Conservation (phyloP, 2,888 invertebrate species). For the Gymnoscelis rufifasciata region DNA sequence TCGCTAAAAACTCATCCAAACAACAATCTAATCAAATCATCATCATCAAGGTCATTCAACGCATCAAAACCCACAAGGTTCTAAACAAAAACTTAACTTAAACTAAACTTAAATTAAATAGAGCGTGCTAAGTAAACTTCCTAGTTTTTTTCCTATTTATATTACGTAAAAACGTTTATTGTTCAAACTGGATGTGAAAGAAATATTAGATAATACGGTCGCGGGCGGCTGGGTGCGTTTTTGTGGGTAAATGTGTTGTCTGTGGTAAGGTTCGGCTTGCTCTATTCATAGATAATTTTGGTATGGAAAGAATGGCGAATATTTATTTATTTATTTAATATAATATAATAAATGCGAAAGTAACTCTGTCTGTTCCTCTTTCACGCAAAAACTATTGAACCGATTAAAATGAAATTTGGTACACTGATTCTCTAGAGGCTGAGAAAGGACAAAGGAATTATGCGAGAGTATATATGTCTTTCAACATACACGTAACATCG, state of each 20-base stretch:
- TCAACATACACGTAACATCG: background rate
- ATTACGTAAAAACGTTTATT: conserved; percentile 8
- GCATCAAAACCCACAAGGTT: conserved; percentile 15
- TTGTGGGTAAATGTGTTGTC: background rate
- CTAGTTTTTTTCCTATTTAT: conserved; percentile 13
- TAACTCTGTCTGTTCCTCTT: too few species aligned
- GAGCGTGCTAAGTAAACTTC: conserved; percentile 19
- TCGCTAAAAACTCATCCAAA: too few species aligned
- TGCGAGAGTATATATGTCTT: background rate
- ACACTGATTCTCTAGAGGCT: too few species aligned
- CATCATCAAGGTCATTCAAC: conserved; percentile 14
- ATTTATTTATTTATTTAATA: too few species aligned
- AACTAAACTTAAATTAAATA: conserved; percentile 8
- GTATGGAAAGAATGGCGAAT: too few species aligned
- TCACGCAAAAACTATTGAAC: too few species aligned
- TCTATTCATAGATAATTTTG: too few species aligned
- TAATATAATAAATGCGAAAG: too few species aligned
- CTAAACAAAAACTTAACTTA: conserved; percentile 1
- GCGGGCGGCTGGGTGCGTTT: conserved; percentile 1
- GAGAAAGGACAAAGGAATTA: too few species aligned
- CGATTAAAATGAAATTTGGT: too few species aligned
- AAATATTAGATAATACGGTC: background rate
- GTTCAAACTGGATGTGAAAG: background rate
- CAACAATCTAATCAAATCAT: background rate
- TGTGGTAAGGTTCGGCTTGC: too few species aligned